Base-by-base conservation (phyloP, 1,140 invertebrate species). In the Akabosia matsudoensis region DNA sequence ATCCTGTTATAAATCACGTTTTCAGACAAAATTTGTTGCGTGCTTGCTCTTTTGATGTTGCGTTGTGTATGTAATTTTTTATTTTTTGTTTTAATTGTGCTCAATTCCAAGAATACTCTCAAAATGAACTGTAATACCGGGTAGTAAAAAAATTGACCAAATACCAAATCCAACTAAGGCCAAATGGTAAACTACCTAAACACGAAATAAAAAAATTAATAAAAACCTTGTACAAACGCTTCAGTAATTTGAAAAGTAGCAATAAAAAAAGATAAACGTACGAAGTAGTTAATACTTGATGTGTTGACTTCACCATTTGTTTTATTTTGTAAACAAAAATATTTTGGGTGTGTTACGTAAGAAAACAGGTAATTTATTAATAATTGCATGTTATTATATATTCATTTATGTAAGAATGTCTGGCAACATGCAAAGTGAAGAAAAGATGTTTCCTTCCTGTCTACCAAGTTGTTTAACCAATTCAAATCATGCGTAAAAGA, bases 1-100 rank as follows among this genome's bases (percentile, higher is more conserved):
- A 30, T 22, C 28, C 61, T 67, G 61, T 67, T 67, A n/a, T n/a
- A 67, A 67, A 28, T 67, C 14, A 45, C 33, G 16, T 70, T 70
- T 30, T 30, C 4, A 26, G 67, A 22, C 4, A 70, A 34, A 70
- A 70, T 10, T 70, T 30, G 67, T 70, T 18, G 28, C 28, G 10
- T 10, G 3, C 7, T 70, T 31, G 24, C 16, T n/a, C 10, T 45
- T 72, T 34, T 72, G n/a, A n/a, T n/a, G n/a, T n/a, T n/a, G 7
- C 33, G 67, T 70, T 31, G 10, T 31, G 30, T 72, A 45, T 22
- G 70, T 45, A 22, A 30, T 10, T 14, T 22, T 64, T 7, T 10
- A 70, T 70, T 13, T 18, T 37, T 72, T 67, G 61, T 67, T 67
- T 30, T 30, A 67, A 31, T 16, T 67, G 28, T 67, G 61, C 61